Percentiles rank a stretch among this genome's conserved stretches.
Conservation (phyloP, 2,888 invertebrate species). For the Chironomus riparius region DNA sequence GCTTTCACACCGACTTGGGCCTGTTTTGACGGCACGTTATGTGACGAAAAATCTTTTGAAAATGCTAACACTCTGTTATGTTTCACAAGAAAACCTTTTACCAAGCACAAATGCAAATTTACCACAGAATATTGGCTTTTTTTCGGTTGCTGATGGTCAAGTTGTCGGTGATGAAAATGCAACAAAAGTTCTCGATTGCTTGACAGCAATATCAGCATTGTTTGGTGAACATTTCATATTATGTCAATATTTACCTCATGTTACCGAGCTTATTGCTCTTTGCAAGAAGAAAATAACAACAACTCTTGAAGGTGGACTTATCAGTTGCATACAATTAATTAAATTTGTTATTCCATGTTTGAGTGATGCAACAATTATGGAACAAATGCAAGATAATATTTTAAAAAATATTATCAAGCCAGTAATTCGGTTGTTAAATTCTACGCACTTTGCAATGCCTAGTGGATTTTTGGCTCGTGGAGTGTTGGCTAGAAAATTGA, state of each 20-base stretch:
- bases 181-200: conserved; percentile 78
- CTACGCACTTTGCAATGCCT: conserved; percentile 71
- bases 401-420: conserved; percentile 77
- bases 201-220: conserved; percentile 70
- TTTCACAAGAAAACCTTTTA: conserved; percentile 67
- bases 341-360: conserved; percentile 73
- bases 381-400: conserved; percentile 78
- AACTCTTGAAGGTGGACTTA: conserved; percentile 79
- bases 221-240: conserved; percentile 84
- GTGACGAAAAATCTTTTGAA: conserved; percentile 83
- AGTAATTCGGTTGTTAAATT: conserved; percentile 68
- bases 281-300: conserved; percentile 71
- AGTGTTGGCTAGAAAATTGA: conserved; percentile 68
- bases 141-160: conserved; percentile 54
- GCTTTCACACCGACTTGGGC: conserved; percentile 88
- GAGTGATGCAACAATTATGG: conserved; percentile 77
- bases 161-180: conserved; percentile 75
- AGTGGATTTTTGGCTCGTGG: conserved; percentile 66
- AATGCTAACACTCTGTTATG: conserved; percentile 90
- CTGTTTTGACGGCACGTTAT: conserved; percentile 84
- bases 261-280: conserved; percentile 72
- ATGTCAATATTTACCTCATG: conserved; percentile 82
- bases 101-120: conserved; percentile 35
- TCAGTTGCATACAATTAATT: conserved; percentile 72
- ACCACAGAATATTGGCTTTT: conserved; percentile 44